These are phyloP conservation scores for Caenorhabditis sinica DNA, from an alignment of 2,888 invertebrate species.

Conservation along the genomic window DNA sequence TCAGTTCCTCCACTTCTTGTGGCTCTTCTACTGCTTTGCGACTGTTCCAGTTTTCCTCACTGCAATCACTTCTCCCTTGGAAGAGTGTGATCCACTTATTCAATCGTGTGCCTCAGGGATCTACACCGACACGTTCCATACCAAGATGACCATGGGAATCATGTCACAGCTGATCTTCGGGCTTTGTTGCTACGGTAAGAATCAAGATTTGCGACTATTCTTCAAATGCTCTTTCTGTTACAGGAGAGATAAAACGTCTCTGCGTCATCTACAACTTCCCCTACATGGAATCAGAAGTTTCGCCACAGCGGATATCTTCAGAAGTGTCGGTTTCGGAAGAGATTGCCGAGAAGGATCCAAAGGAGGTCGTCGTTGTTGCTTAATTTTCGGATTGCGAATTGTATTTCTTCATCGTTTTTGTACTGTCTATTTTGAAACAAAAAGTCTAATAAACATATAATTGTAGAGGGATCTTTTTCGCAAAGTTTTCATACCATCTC, in stretches of 20 bases:
- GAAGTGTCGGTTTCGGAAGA: neutral
- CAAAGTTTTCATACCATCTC: no score
- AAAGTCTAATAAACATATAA: no score
- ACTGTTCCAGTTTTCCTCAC: slow-evolving; percentile 29
- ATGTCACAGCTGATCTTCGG: neutral
- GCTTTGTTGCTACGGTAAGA: slow-evolving; percentile 1
- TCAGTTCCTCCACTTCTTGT: slow-evolving; percentile 8
- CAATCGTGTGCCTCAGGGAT: neutral
- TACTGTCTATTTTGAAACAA: no score
- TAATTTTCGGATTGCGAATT: neutral
- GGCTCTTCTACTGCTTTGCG: slow-evolving; percentile 22
- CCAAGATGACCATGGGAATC: slow-evolving; percentile 15
- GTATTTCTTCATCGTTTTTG: neutral
- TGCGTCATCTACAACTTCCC: neutral
- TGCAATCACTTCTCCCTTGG: neutral
- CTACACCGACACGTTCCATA: neutral
- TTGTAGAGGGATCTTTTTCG: no score
- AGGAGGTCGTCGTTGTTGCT: slow-evolving; percentile 26
- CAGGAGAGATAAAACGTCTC: slow-evolving; percentile 36
- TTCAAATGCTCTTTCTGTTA: neutral
- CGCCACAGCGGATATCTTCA: neutral
- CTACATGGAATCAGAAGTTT: neutral
- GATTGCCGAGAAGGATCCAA: slow-evolving; percentile 17
- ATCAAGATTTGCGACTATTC: no score
- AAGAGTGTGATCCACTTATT: neutral